Conservation (phyloP, 2,113 vertebrate genomes). For the Hydrolagus affinis region DNA sequence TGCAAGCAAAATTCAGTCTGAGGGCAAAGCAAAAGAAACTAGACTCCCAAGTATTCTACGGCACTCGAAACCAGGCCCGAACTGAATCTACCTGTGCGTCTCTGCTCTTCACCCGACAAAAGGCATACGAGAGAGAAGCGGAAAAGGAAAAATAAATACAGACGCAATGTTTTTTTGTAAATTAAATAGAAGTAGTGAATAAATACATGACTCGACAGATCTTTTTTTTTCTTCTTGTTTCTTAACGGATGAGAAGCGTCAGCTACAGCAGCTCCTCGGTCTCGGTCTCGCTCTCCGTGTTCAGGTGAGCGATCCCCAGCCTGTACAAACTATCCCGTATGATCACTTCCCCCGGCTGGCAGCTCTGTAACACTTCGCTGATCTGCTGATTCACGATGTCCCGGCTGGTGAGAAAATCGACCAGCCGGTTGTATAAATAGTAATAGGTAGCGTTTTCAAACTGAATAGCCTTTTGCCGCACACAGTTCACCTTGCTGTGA, state of each 20-base stretch:
- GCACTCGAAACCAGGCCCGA: not conserved
- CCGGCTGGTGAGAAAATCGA: slow-evolving; percentile 87
- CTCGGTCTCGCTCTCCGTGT: slow-evolving; percentile 65
- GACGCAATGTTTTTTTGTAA: slow-evolving; percentile 35
- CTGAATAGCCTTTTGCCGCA: slow-evolving; percentile 54
- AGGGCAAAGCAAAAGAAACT: not conserved
- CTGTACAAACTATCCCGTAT: slow-evolving; percentile 87
- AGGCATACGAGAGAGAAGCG: slow-evolving; percentile 13
- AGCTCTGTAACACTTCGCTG: slow-evolving; percentile 75
- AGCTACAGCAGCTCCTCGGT: slow-evolving; percentile 48
- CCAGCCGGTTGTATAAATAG: slow-evolving; percentile 91
- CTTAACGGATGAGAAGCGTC: slow-evolving; percentile 45
- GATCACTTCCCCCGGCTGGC: slow-evolving; percentile 89
- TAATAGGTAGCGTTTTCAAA: slow-evolving; percentile 88
- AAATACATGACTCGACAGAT: slow-evolving; percentile 27
- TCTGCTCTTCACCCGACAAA: slow-evolving; percentile 28
- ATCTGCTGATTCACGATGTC: slow-evolving; percentile 90
- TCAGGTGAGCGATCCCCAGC: slow-evolving; percentile 88
- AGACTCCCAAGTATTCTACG: too few relatives aligned
- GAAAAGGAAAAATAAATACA: slow-evolving; percentile 33
- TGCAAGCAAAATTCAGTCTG: too few relatives aligned
- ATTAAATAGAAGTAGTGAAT: slow-evolving; percentile 35
- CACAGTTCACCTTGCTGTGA: slow-evolving; percentile 47
- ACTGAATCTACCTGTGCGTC: slow-evolving; percentile 23
- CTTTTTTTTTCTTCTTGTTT: not conserved